Evolutionary conservation across 2,113 vertebrate genomes (phyloP), one percentile per base, ranked within the genome.

Genomic region (Lanius collurio): DNA sequence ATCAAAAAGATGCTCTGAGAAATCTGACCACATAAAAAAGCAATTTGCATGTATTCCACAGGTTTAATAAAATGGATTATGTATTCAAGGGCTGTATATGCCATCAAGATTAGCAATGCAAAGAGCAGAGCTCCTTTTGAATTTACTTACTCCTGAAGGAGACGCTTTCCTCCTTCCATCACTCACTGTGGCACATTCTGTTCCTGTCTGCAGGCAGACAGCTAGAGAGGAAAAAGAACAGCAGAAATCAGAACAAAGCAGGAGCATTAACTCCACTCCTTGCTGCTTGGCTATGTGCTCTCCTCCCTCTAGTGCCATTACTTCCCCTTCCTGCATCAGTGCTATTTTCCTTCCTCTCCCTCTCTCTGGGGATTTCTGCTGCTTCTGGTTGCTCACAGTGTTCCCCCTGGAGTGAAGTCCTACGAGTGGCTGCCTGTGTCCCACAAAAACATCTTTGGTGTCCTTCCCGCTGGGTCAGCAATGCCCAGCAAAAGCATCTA

Each of bases 101-200:
- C 37, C 69, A 67, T 81, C 39, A 46, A 53, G 78, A 92, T 92
- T 59, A 85, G 65, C 78, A 93, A 75, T 71, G 77, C 82, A 92
- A 87, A 87, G 42, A 37, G 33, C 77, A 78, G n/a, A 59, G 56
- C 44, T 93, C 52, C 55, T 69, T 83, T 91, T 76, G 57, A 77
- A 80, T 91, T 68, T 42, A 42, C 90, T 46, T 49, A 19, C 56
- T 92, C 65, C 74, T 75, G 62, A 85, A 92, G 60, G 73, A 92
- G 82, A 44, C 4, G 16, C 71, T 88, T 93, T 90, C 44, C 35
- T 68, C 41, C 35, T 56, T 93, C 35, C 67, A 47, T 52, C 75
- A 17, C 52, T 94, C 65, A n/a, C 64, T 10, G 2, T 26, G 73
- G 60, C 56, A 91, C 88, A 53, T 78, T 67, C 52, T 78, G 91